Conservation (phyloP, 2,888 invertebrate species). For the Bombylius discolor region DNA sequence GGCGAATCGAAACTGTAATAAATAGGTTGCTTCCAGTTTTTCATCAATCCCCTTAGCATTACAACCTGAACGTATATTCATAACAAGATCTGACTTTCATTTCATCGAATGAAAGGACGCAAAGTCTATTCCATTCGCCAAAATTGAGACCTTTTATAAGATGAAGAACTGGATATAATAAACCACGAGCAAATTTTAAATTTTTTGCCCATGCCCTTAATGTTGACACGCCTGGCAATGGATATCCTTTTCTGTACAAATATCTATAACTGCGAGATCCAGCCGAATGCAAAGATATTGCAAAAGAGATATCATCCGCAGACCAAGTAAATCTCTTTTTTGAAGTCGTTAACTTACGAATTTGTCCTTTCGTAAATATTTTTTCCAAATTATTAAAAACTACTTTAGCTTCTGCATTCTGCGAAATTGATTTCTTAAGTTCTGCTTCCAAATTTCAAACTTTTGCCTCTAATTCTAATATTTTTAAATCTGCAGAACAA, state of each 20-base stretch:
- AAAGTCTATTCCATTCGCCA: constrained; percentile 7
- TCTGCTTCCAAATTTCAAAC: too few species aligned
- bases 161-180: constrained; percentile 5
- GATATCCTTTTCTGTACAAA: constrained; percentile 8
- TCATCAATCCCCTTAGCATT: constrained; percentile 7
- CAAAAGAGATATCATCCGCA: constrained; percentile 7
- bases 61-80: constrained; percentile 10
- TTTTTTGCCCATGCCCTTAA: constrained; percentile 10
- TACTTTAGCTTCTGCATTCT: too few species aligned
- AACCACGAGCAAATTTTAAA: constrained; percentile 8
- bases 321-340: constrained; percentile 5
- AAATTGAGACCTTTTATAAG: constrained; percentile 4
- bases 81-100: constrained; percentile 8
- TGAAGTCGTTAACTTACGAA: constrained; percentile 7
- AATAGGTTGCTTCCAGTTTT: constrained; percentile 13
- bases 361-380: constrained; percentile 2
- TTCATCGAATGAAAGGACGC: constrained; percentile 12
- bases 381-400: too few species aligned
- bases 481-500: too few species aligned
- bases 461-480: too few species aligned
- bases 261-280: constrained; percentile 7
- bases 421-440: too few species aligned
- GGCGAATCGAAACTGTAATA: constrained; percentile 10
- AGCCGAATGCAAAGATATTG: constrained; percentile 7
- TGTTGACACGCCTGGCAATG: constrained; percentile 9